Conservation (phyloP, 2,888 invertebrate genomes). For the Volucella bombylans region DNA sequence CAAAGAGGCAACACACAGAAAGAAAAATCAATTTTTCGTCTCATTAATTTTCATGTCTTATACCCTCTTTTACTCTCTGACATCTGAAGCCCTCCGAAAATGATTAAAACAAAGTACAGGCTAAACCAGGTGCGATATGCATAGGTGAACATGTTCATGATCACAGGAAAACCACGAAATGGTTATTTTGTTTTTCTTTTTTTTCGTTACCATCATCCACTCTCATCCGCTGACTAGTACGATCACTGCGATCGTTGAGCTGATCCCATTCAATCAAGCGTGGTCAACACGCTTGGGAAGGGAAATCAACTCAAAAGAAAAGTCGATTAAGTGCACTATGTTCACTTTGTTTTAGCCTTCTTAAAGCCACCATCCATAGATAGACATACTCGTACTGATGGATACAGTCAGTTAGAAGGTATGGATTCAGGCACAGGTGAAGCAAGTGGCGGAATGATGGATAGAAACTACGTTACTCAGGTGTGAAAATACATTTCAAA, state of each 20-base stretch:
- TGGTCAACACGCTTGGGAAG: slow-evolving; percentile 66
- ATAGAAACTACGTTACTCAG: slow-evolving; percentile 43
- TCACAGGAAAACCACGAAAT: slow-evolving; percentile 82
- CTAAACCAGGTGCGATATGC: slow-evolving; percentile 79
- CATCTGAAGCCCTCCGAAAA: slow-evolving; percentile 21
- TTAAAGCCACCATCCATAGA: not conserved
- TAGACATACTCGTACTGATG: too few relatives aligned
- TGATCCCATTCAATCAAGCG: slow-evolving; percentile 74
- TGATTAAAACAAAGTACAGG: slow-evolving; percentile 19
- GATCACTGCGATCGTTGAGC: slow-evolving; percentile 45
- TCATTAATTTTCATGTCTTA: slow-evolving; percentile 62
- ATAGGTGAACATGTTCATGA: slow-evolving; percentile 82
- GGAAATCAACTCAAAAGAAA: slow-evolving; percentile 57
- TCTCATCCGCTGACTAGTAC: slow-evolving; percentile 54
- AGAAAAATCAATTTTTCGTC: slow-evolving; percentile 64
- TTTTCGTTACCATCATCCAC: slow-evolving; percentile 35
- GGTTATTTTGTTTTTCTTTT: slow-evolving; percentile 75
- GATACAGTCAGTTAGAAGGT: not conserved
- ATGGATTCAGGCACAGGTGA: slow-evolving; percentile 46
- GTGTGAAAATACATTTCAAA: slow-evolving; percentile 66
- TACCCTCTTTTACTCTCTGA: slow-evolving; percentile 17
- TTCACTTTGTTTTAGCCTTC: slow-evolving; percentile 31
- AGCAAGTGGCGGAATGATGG: not conserved
- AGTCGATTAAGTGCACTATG: slow-evolving; percentile 67
- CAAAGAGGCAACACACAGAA: slow-evolving; percentile 13